phyloP scores from a whole-genome alignment of 2,888 invertebrate species.

The Pegoplata infirma region DNA sequence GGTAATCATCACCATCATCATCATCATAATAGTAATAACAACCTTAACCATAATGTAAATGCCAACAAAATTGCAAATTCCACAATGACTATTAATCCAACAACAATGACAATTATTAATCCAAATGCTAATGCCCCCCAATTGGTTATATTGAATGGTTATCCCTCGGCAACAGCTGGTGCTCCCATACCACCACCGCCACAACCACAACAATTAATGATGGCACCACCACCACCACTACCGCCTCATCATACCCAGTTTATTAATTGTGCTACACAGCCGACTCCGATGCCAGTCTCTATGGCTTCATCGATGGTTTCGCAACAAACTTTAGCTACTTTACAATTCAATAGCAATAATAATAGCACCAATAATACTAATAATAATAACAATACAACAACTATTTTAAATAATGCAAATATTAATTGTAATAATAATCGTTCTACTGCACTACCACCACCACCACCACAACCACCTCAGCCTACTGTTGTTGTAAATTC shows the following conservation, averaged over 20 bases:
- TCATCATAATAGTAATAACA: slow-evolving; percentile 45
- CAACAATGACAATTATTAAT: slow-evolving; percentile 54
- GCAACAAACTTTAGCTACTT: slow-evolving; percentile 30
- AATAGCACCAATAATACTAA: slow-evolving; percentile 54
- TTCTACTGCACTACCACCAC: slow-evolving; percentile 65
- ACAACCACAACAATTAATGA: slow-evolving; percentile 54
- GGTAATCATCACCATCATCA: slow-evolving; percentile 40
- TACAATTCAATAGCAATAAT: slow-evolving; percentile 47
- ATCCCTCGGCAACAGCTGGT: slow-evolving; percentile 32
- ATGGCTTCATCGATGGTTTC: slow-evolving; percentile 32
- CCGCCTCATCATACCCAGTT: slow-evolving; percentile 29
- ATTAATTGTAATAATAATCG: slow-evolving; percentile 59
- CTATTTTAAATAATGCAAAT: slow-evolving; percentile 67
- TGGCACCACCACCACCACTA: slow-evolving; percentile 48
- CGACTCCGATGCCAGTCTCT: slow-evolving; percentile 39
- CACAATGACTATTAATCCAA: slow-evolving; percentile 44
- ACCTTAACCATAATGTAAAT: slow-evolving; percentile 59
- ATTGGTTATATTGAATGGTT: slow-evolving; percentile 71
- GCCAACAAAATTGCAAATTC: slow-evolving; percentile 57
- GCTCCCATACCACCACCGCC: slow-evolving; percentile 44
- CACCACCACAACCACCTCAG: slow-evolving; percentile 73
- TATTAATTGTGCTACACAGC: slow-evolving; percentile 57
- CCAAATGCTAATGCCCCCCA: slow-evolving; percentile 64
- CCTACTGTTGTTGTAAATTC: slow-evolving; percentile 77
- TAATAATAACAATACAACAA: slow-evolving; percentile 61